Evolutionary conservation across 2,888 invertebrate species (phyloP).

Genomic region (Microctonus brassicae): DNA sequence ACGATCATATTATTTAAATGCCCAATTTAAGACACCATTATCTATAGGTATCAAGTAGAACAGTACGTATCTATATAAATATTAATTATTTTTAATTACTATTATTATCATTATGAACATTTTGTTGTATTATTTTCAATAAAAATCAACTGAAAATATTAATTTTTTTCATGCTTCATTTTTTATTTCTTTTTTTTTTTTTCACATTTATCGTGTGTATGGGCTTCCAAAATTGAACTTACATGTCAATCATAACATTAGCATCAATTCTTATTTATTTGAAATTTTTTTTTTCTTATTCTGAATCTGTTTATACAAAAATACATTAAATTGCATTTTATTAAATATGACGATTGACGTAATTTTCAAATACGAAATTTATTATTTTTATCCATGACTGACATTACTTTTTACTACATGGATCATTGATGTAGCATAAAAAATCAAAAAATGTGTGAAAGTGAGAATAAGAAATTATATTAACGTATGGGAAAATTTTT

Average conservation of each 20-base stretch:
- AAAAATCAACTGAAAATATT: slow-evolving; percentile 68
- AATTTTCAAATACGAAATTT: not conserved
- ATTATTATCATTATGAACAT: slow-evolving; percentile 66
- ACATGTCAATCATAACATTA: slow-evolving; percentile 11
- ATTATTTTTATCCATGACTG: not conserved
- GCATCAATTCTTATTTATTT: slow-evolving; percentile 15
- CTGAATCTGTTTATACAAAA: not conserved
- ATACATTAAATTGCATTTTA: not conserved
- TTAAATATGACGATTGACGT: not conserved
- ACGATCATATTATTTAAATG: slow-evolving; percentile 65
- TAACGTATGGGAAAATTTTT: slow-evolving; percentile 24
- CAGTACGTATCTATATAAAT: slow-evolving; percentile 66
- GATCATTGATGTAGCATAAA: slow-evolving; percentile 18
- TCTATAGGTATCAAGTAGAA: slow-evolving; percentile 65
- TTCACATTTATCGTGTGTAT: slow-evolving; percentile 18
- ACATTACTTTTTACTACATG: not conserved
- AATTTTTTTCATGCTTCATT: slow-evolving; percentile 51
- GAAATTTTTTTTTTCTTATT: not conserved
- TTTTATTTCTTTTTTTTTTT: slow-evolving; percentile 36
- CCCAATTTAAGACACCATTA: slow-evolving; percentile 67
- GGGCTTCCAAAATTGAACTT: slow-evolving; percentile 42
- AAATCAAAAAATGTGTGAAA: slow-evolving; percentile 22
- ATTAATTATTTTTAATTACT: slow-evolving; percentile 68
- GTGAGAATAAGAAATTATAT: slow-evolving; percentile 30
- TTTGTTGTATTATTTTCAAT: slow-evolving; percentile 71